Percentiles rank a stretch among this genome's conserved stretches.
Conservation (phyloP, 1,140 invertebrate genomes). For the Apis dorsata region DNA sequence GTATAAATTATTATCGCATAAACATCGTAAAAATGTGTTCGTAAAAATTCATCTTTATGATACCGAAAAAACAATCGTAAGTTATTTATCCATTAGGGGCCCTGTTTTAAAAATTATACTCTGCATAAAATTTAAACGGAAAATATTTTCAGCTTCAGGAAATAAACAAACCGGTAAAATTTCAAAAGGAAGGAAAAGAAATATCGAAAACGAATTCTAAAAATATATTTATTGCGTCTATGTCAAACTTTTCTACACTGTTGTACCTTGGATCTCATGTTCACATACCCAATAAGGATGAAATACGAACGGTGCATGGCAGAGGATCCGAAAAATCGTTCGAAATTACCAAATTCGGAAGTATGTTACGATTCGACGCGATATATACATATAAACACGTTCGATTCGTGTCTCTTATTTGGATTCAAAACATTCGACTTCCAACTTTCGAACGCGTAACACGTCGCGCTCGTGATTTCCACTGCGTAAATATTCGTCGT, state of each 20-base stretch:
- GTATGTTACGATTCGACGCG: neutral
- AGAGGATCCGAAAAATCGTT: too few species aligned
- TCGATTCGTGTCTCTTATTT: conserved; percentile 23
- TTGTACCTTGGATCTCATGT: too few species aligned
- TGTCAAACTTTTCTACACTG: neutral
- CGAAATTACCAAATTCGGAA: neutral
- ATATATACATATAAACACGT: neutral
- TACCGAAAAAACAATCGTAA: too few species aligned
- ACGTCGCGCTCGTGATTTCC: too few species aligned
- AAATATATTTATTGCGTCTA: neutral
- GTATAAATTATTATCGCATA: too few species aligned
- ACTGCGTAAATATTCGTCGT: neutral
- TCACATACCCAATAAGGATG: neutral
- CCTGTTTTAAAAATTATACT: too few species aligned
- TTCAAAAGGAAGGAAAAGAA: neutral
- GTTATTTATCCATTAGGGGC: too few species aligned
- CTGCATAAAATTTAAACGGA: too few species aligned
- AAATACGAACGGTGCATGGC: neutral
- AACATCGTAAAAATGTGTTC: too few species aligned
- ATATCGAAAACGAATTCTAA: neutral
- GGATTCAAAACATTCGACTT: neutral
- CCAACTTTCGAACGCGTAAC: neutral
- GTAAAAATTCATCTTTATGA: too few species aligned
- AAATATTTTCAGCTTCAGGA: too few species aligned
- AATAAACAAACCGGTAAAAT: too few species aligned